Conservation (phyloP, 2,113 vertebrate genomes). For the Saccopteryx bilineata region DNA sequence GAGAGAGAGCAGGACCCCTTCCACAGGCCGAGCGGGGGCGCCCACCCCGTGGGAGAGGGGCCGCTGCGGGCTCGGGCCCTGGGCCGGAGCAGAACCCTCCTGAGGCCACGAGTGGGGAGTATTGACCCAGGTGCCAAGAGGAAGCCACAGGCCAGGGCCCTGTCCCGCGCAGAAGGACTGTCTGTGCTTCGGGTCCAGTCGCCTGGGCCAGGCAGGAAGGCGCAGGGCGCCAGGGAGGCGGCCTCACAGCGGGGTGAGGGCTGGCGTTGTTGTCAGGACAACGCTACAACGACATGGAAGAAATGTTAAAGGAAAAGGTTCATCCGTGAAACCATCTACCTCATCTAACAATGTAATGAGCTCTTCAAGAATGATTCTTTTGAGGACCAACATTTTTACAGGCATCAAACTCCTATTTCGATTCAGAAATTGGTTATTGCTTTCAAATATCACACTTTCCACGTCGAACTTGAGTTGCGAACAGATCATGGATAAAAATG, state of each 20-base stretch:
- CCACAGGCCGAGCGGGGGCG: neutral
- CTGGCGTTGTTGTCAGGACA: neutral
- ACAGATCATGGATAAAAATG: neutral
- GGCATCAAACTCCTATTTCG: neutral
- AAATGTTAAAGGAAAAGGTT: neutral
- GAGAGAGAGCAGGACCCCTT: neutral
- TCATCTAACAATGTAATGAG: neutral
- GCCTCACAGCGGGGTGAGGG: too few relatives aligned
- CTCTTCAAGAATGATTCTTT: neutral
- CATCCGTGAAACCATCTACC: neutral
- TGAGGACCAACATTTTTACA: neutral
- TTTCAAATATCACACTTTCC: slow-evolving; percentile 12
- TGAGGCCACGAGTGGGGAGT: neutral
- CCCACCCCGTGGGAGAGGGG: neutral
- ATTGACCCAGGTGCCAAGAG: neutral
- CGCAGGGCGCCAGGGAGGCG: too few relatives aligned
- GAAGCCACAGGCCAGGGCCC: neutral
- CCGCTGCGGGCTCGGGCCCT: neutral
- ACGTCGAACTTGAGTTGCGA: neutral
- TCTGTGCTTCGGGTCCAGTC: neutral
- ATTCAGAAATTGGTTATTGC: slow-evolving; percentile 20
- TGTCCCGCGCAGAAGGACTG: too few relatives aligned
- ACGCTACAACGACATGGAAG: neutral
- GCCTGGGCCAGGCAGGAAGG: neutral
- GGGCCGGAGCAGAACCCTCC: neutral